Conservation (phyloP, 2,888 invertebrate genomes). For the Andricus curvator region DNA sequence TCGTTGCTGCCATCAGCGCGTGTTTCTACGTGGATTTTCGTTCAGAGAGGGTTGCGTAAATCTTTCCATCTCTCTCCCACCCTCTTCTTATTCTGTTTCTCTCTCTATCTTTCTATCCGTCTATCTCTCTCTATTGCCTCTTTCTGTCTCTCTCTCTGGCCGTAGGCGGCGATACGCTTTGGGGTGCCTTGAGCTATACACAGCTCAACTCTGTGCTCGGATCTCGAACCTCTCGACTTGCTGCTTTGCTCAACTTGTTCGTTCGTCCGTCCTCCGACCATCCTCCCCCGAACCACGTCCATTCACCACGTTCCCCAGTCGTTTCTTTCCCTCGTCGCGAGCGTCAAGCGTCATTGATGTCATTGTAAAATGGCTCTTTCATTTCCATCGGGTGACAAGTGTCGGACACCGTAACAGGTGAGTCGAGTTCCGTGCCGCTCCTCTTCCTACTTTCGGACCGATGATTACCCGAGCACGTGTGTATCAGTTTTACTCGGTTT, state of each 20-base stretch:
- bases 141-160: slow-evolving; percentile 54
- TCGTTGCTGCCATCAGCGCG: slow-evolving; percentile 27
- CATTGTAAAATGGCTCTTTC: slow-evolving; percentile 50
- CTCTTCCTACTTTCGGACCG: slow-evolving; percentile 44
- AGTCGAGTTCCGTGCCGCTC: slow-evolving; percentile 49
- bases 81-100: slow-evolving; percentile 45
- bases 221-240: slow-evolving; percentile 47
- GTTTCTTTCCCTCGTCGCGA: slow-evolving; percentile 47
- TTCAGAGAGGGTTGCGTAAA: slow-evolving; percentile 76
- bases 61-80: slow-evolving; percentile 50
- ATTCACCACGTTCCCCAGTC: slow-evolving; percentile 49
- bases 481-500: slow-evolving; percentile 41
- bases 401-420: slow-evolving; percentile 57
- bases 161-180: slow-evolving; percentile 65
- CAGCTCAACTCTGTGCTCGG: slow-evolving; percentile 49
- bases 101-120: slow-evolving; percentile 54
- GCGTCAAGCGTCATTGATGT: slow-evolving; percentile 46
- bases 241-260: slow-evolving; percentile 37
- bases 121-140: slow-evolving; percentile 46
- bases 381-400: slow-evolving; percentile 52
- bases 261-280: slow-evolving; percentile 44
- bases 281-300: slow-evolving; percentile 49
- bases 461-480: slow-evolving; percentile 46
- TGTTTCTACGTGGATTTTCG: slow-evolving; percentile 64
- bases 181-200: slow-evolving; percentile 59